Percentiles rank a stretch among this genome's conserved stretches.
Conservation (phyloP, 2,888 invertebrate species). For the Acronicta leporina region DNA sequence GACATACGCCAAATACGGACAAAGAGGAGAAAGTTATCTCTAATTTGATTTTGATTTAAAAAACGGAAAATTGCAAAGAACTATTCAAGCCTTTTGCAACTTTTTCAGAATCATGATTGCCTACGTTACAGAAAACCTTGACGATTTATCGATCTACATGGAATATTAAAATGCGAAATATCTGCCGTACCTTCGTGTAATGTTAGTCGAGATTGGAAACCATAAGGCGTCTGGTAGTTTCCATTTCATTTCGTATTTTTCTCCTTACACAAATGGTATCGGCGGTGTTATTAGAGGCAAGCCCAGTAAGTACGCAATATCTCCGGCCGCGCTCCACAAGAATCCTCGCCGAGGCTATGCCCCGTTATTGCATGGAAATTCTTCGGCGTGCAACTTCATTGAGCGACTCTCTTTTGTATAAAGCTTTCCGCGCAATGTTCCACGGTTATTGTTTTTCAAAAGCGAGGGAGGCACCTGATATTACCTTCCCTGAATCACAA, state of each 20-base stretch:
- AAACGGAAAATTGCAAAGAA: constrained; percentile 23
- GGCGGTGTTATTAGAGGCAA: constrained; percentile 86
- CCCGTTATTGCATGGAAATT: constrained; percentile 88
- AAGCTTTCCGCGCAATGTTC: constrained; percentile 83
- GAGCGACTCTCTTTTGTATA: constrained; percentile 84
- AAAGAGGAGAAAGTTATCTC: too few relatives aligned
- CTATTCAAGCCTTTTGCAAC: constrained; percentile 19
- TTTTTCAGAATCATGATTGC: constrained; percentile 31
- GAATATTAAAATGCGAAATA: constrained; percentile 70
- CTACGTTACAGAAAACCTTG: constrained; percentile 33
- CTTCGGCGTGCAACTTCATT: constrained; percentile 87
- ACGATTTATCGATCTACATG: constrained; percentile 41
- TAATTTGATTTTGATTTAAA: constrained; percentile 18
- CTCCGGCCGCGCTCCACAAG: constrained; percentile 77
- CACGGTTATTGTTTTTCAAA: constrained; percentile 87
- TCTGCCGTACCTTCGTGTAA: constrained; percentile 56
- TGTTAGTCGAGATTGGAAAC: constrained; percentile 79
- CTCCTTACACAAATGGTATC: constrained; percentile 83
- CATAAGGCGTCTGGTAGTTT: constrained; percentile 80
- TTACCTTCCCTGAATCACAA: constrained; percentile 81
- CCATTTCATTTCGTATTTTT: constrained; percentile 85
- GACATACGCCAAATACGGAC: too few relatives aligned
- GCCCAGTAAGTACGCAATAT: constrained; percentile 88
- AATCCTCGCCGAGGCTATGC: constrained; percentile 76
- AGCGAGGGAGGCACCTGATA: constrained; percentile 79